These are phyloP conservation scores for Drosophila triauraria DNA, from an alignment of 1,140 invertebrate species.

Conservation along the genomic window DNA sequence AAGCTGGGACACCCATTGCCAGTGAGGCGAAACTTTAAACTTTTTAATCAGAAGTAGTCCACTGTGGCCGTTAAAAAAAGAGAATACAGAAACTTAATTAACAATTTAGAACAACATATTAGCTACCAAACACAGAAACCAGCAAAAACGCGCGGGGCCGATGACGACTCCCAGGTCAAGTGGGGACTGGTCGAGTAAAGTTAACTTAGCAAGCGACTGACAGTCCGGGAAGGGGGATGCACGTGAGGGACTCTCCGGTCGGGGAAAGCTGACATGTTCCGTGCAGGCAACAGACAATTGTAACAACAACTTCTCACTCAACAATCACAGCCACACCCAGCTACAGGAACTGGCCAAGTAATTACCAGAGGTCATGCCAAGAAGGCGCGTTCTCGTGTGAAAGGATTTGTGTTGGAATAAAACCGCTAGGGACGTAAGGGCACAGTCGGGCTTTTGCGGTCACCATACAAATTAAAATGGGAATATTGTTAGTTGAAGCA, in stretches of 20 bases:
- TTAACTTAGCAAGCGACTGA: constrained; percentile 9
- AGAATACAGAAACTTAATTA: constrained; percentile 74
- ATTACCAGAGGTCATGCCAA: constrained; percentile 74
- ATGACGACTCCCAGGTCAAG: constrained; percentile 12
- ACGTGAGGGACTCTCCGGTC: constrained; percentile 16
- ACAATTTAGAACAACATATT: constrained; percentile 72
- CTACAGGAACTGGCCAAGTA: constrained; percentile 49
- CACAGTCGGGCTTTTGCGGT: background rate
- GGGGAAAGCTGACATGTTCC: constrained; percentile 40
- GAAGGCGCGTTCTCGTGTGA: constrained; percentile 32
- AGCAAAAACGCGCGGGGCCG: constrained; percentile 3
- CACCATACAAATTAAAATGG: constrained; percentile 50
- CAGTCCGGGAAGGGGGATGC: background rate
- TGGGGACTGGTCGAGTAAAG: background rate
- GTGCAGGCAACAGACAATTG: constrained; percentile 50
- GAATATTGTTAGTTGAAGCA: constrained; percentile 49
- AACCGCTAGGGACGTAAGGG: background rate
- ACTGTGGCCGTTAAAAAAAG: constrained; percentile 43
- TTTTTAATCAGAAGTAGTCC: constrained; percentile 28
- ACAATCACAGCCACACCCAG: constrained; percentile 43
- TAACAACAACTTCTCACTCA: constrained; percentile 70
- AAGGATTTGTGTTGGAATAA: constrained; percentile 8
- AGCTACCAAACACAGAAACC: constrained; percentile 35
- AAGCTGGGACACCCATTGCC: background rate
- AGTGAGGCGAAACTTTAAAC: constrained; percentile 17